Evolutionary conservation across 2,888 invertebrate genomes (phyloP).

Genomic region (Lycophotia porphyrea): DNA sequence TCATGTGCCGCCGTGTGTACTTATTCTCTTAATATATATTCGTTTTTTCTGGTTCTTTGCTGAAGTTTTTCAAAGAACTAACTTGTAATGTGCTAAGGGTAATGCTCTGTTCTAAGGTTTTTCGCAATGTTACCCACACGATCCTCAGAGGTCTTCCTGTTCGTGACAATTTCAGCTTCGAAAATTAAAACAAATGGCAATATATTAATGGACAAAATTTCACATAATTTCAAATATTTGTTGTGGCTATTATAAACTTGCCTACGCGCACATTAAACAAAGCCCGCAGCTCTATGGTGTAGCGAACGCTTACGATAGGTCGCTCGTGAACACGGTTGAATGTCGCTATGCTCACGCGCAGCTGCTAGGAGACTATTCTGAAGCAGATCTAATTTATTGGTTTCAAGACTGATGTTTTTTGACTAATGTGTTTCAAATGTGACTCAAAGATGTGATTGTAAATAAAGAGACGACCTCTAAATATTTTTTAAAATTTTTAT

Average conservation of each 20-base stretch:
- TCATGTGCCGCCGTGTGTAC: too few relatives aligned
- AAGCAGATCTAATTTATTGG: background rate
- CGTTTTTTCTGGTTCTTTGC: background rate
- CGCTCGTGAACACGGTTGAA: conserved; percentile 70
- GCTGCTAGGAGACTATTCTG: conserved; percentile 15
- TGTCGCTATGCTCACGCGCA: conserved; percentile 73
- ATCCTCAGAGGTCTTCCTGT: background rate
- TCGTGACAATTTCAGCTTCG: background rate
- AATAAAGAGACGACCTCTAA: background rate
- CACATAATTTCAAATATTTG: background rate
- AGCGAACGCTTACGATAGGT: conserved; percentile 65
- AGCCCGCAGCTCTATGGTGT: conserved; percentile 23
- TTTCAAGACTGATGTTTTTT: background rate
- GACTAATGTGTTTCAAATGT: background rate
- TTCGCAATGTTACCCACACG: background rate
- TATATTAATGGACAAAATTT: background rate
- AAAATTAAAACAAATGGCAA: background rate
- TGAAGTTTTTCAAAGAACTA: background rate
- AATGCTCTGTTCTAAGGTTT: background rate
- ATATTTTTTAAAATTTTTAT: background rate
- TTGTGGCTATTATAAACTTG: conserved; percentile 12
- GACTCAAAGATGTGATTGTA: background rate
- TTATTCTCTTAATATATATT: background rate
- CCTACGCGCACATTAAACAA: conserved; percentile 42
- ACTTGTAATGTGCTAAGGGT: background rate